Evolutionary conservation across 2,797 vertebrate species (phyloP).

Genomic region (Channallabes apus): DNA sequence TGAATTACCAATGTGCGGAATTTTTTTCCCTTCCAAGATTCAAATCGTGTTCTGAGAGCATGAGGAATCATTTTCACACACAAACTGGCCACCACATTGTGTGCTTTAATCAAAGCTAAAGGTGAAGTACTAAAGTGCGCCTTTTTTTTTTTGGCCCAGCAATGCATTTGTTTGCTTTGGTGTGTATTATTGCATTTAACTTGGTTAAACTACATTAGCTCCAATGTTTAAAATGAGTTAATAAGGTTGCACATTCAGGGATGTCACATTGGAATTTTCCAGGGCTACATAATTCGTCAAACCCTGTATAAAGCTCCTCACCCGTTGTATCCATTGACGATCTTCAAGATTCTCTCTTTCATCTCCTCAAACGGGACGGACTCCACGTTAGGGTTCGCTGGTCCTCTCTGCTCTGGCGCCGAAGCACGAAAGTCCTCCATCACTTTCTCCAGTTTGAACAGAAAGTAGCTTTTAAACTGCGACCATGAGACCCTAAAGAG

Average conservation of each 20-base stretch:
- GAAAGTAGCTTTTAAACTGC: conserved; percentile 96
- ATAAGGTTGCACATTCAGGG: not conserved
- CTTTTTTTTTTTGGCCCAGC: no score
- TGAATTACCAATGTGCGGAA: no score
- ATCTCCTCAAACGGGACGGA: conserved; percentile 98
- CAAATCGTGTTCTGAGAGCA: no score
- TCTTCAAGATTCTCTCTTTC: conserved; percentile 98
- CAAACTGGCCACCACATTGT: no score
- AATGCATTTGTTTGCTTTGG: not conserved
- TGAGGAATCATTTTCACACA: no score
- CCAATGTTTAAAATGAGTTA: not conserved
- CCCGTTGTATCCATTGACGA: conserved; percentile 96
- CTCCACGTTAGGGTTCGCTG: conserved; percentile 93
- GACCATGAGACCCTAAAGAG: conserved; percentile 90
- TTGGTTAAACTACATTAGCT: not conserved
- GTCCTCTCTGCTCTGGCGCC: conserved; percentile 90
- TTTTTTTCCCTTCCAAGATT: no score
- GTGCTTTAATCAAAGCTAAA: no score
- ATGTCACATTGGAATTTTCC: not conserved
- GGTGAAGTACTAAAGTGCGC: no score
- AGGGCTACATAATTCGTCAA: not conserved
- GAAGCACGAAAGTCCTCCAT: conserved; percentile 97
- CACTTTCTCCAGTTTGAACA: conserved; percentile 98
- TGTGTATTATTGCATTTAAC: not conserved
- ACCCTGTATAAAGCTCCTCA: conserved; percentile 63